Conservation (phyloP, 92 coral and sea anemone species). For the Plumapathes pennacea region DNA sequence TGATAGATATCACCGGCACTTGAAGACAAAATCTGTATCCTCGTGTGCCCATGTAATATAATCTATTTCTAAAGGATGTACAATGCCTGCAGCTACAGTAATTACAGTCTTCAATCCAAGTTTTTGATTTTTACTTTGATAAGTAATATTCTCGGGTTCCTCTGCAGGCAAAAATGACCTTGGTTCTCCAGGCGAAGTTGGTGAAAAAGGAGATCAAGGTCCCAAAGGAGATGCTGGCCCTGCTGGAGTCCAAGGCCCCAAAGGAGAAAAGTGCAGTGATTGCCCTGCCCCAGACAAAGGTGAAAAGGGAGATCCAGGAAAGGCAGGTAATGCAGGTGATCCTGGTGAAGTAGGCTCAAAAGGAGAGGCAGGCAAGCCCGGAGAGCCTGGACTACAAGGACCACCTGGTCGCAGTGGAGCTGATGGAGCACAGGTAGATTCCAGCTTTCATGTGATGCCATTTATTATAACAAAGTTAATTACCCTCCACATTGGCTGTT, state of each 20-base stretch:
- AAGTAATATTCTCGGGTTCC: constrained; percentile 29
- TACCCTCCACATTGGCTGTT: no score
- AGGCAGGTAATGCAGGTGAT: constrained; percentile 3
- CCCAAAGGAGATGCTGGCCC: constrained; percentile 26
- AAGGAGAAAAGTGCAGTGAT: constrained; percentile 27
- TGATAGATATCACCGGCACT: no score
- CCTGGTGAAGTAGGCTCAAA: constrained; percentile 25
- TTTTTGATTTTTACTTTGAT: no score
- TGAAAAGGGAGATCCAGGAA: constrained; percentile 14
- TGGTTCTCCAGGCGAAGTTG: constrained; percentile 24
- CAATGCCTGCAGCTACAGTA: no score
- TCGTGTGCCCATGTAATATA: no score
- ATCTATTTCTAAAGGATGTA: no score
- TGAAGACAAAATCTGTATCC: constrained; percentile 9
- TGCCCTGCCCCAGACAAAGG: constrained; percentile 33
- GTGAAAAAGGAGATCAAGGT: constrained; percentile 26
- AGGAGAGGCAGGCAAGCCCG: constrained; percentile 35
- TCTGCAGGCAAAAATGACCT: constrained; percentile 21
- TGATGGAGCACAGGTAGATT: no score
- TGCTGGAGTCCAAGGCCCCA: constrained; percentile 21
- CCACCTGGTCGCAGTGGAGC: no score
- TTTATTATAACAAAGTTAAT: no score
- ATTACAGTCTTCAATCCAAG: no score
- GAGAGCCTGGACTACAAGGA: constrained; percentile 38
- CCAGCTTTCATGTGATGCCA: no score